Percentiles rank a stretch among this genome's conserved stretches.
Evolutionary conservation across 2,888 invertebrate genomes (phyloP).

Genomic region (Caenorhabditis sp.): DNA sequence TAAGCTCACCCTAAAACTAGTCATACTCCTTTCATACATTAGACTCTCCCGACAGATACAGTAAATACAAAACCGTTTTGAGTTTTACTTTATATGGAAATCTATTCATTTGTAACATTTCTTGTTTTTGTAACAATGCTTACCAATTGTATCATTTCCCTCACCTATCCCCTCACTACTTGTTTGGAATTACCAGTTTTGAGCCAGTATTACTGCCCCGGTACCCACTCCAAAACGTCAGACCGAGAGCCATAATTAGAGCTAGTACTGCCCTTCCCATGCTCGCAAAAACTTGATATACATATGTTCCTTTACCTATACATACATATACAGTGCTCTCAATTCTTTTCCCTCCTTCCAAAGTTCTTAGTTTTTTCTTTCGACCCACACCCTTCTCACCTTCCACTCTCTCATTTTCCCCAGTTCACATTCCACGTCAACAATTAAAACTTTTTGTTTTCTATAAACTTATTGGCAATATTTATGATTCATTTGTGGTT

Average conservation of each 20-base stretch:
- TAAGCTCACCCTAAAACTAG: not conserved
- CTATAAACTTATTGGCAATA: not conserved
- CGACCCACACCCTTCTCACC: no score
- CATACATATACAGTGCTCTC: no score
- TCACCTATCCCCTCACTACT: not conserved
- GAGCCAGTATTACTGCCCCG: slow-evolving; percentile 5
- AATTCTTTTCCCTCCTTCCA: not conserved
- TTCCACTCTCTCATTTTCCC: no score
- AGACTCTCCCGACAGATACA: no score
- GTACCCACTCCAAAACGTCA: not conserved
- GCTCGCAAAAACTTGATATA: no score
- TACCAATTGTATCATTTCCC: no score
- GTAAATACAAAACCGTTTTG: no score
- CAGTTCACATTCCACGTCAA: not conserved
- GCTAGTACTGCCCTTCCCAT: not conserved
- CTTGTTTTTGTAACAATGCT: not conserved
- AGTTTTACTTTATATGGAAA: no score
- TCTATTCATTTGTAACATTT: not conserved
- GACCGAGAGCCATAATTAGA: not conserved
- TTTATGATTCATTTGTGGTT: not conserved
- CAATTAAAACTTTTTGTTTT: not conserved
- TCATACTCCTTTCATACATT: not conserved
- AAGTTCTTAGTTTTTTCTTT: not conserved
- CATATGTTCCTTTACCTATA: no score
- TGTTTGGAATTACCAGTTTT: not conserved